A percentile compares a stretch with the other conserved stretches of the same genome.
Conservation (phyloP, 1,140 invertebrate species). For the Musca domestica region DNA sequence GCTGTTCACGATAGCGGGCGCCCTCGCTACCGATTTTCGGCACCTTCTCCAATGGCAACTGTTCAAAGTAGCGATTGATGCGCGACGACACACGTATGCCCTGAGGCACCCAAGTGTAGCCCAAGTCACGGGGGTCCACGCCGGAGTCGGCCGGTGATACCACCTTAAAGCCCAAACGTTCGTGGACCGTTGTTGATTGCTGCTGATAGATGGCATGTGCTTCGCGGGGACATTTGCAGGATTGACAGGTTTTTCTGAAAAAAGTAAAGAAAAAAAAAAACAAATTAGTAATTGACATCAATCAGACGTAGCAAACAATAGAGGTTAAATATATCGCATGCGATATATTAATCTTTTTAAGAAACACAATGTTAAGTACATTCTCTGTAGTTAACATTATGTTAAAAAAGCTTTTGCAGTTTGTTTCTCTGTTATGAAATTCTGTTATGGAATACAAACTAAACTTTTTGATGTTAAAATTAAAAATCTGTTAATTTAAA, state of each 20-base stretch:
- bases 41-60: conserved; percentile 73
- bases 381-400: no score
- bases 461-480: no score
- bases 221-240: conserved; percentile 84
- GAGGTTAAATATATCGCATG: no score
- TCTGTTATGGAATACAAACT: no score
- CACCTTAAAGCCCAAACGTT: conserved; percentile 73
- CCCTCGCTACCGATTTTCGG: conserved; percentile 74
- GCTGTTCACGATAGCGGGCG: conserved; percentile 75
- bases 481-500: no score
- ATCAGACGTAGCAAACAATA: no score
- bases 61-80: conserved; percentile 72
- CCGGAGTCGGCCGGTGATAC: conserved; percentile 48
- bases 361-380: no score
- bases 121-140: conserved; percentile 61
- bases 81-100: conserved; percentile 65
- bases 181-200: conserved; percentile 64
- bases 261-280: not conserved
- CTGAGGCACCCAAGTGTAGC: conserved; percentile 81
- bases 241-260: conserved; percentile 63
- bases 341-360: no score
- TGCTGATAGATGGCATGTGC: conserved; percentile 78
- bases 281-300: not conserved
- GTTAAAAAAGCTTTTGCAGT: no score
- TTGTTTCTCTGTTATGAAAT: no score